These are phyloP conservation scores for Microplitis deprimator DNA, from an alignment of 2,888 invertebrate species.

Conservation along the genomic window DNA sequence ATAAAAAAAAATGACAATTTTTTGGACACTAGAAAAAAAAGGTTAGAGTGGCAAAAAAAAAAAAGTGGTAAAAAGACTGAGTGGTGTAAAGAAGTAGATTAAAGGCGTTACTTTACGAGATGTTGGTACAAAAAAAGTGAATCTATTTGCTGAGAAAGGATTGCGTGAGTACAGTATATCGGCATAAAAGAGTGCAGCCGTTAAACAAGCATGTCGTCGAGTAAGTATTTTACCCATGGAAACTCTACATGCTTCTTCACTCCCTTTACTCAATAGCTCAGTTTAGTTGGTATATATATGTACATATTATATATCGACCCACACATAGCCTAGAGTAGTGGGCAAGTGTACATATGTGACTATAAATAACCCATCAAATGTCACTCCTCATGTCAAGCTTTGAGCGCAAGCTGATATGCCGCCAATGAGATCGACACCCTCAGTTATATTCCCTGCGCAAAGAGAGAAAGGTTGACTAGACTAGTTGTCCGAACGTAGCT, in stretches of 20 bases:
- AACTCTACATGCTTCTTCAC: background rate
- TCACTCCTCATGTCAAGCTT: constrained; percentile 14
- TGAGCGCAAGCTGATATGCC: constrained; percentile 19
- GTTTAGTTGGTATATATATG: too few relatives aligned
- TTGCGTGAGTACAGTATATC: background rate
- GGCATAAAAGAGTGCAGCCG: constrained; percentile 5
- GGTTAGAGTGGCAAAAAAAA: background rate
- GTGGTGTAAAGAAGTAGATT: background rate
- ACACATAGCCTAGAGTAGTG: constrained; percentile 8
- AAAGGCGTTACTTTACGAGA: background rate
- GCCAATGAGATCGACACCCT: constrained; percentile 21
- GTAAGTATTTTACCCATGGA: constrained; percentile 1
- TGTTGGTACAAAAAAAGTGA: background rate
- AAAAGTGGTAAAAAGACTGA: background rate
- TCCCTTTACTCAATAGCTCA: background rate
- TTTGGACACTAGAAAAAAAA: background rate
- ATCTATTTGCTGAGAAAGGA: background rate
- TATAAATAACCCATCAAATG: constrained; percentile 34
- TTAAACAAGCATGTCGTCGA: constrained; percentile 11
- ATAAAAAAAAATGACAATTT: background rate
- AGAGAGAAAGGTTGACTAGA: constrained; percentile 18
- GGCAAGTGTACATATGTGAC: constrained; percentile 1
- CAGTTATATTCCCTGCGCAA: background rate
- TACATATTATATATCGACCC: background rate
- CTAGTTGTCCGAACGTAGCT: constrained; percentile 26